Percentiles rank a stretch among this genome's conserved stretches.
Conservation (phyloP, 2,888 invertebrate species). For the Polydesmus complanatus region DNA sequence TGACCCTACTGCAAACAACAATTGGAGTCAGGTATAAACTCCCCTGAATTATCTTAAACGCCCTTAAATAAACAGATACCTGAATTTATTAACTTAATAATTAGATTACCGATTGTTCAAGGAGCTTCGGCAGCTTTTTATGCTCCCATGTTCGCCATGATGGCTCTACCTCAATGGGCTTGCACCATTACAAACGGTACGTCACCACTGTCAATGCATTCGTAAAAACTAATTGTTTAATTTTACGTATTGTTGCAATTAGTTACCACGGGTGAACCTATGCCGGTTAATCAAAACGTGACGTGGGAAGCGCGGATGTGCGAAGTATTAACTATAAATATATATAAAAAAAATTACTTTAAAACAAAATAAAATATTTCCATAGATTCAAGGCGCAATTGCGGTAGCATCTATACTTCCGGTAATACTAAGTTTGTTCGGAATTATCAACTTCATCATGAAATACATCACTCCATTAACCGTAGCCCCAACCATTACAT, state of each 20-base stretch:
- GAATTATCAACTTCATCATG: slow-evolving; percentile 58
- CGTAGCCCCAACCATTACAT: slow-evolving; percentile 65
- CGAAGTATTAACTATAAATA: too few species aligned
- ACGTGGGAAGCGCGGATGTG: background rate
- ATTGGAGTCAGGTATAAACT: slow-evolving; percentile 53
- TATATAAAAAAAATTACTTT: too few species aligned
- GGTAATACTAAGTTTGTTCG: slow-evolving; percentile 50
- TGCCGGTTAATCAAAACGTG: background rate
- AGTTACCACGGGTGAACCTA: background rate
- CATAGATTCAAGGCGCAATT: slow-evolving; percentile 60
- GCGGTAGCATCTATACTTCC: slow-evolving; percentile 62
- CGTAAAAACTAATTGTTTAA: background rate
- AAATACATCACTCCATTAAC: slow-evolving; percentile 67
- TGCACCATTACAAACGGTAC: slow-evolving; percentile 39
- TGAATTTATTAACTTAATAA: background rate
- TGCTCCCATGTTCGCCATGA: slow-evolving; percentile 59
- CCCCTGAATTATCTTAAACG: too few species aligned
- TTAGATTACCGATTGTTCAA: slow-evolving; percentile 27
- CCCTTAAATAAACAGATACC: background rate
- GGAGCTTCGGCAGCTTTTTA: slow-evolving; percentile 66
- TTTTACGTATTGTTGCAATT: background rate
- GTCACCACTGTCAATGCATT: background rate
- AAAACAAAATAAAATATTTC: too few species aligned
- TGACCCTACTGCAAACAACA: slow-evolving; percentile 57
- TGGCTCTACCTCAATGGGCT: slow-evolving; percentile 55